A percentile compares a stretch with the other conserved stretches of the same genome.
Evolutionary conservation across 2,888 invertebrate genomes (phyloP).

Genomic region (Chloromyia formosa): DNA sequence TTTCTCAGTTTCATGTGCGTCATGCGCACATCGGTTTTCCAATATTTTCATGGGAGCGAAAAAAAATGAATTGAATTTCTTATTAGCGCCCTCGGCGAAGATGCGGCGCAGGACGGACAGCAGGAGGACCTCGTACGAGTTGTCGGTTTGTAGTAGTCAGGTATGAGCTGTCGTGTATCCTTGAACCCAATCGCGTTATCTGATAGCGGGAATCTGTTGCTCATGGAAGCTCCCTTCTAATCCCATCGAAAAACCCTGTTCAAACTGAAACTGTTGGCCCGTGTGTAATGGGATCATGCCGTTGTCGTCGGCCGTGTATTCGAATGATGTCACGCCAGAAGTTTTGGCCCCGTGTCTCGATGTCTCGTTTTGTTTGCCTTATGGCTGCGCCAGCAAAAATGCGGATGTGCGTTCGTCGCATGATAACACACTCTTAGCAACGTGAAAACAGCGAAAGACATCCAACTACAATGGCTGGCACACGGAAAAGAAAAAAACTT

Average conservation of each 20-base stretch:
- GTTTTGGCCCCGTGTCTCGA: too few relatives aligned
- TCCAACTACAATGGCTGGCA: too few relatives aligned
- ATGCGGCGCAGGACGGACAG: too few relatives aligned
- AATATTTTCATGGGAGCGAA: background rate
- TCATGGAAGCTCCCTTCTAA: background rate
- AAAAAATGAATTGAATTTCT: background rate
- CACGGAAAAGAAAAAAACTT: background rate
- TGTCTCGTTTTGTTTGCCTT: background rate
- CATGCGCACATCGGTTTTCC: background rate
- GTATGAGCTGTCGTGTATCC: background rate
- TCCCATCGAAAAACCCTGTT: background rate
- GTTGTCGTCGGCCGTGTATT: background rate
- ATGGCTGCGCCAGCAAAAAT: background rate
- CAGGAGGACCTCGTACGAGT: too few relatives aligned
- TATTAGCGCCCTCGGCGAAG: background rate
- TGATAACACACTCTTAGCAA: background rate
- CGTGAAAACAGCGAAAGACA: background rate
- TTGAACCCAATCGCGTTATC: background rate
- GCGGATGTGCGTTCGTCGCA: background rate
- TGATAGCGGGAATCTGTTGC: background rate
- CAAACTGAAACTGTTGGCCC: background rate
- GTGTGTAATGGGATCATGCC: background rate
- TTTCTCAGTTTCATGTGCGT: constrained; percentile 26
- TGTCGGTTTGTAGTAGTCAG: background rate
- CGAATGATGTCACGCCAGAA: background rate